phyloP scores from a whole-genome alignment of 2,797 vertebrate species.

The Bryconaethiops microstoma region DNA sequence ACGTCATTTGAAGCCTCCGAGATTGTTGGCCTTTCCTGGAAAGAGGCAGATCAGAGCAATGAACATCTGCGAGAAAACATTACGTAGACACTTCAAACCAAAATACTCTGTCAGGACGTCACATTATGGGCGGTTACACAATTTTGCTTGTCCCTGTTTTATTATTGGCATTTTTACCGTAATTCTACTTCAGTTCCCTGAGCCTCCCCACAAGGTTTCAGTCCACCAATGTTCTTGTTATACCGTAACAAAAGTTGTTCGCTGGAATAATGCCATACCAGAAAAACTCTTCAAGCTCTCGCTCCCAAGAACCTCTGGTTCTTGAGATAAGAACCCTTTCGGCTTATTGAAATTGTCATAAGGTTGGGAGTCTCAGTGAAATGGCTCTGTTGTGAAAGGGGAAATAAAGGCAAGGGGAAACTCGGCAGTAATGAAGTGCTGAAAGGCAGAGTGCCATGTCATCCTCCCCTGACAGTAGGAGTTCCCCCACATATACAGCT shows the following conservation, averaged over 20 bases:
- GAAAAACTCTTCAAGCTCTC: neutral
- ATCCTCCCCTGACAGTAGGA: slow-evolving; percentile 55
- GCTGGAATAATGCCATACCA: neutral
- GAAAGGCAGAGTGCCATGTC: slow-evolving; percentile 32
- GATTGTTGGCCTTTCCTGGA: slow-evolving; percentile 9
- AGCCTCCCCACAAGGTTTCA: neutral
- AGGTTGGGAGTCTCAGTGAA: neutral
- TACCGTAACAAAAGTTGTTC: neutral
- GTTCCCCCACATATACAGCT: slow-evolving; percentile 47
- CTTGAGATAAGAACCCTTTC: neutral
- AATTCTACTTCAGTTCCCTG: neutral
- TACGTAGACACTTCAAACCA: neutral
- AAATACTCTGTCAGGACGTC: neutral
- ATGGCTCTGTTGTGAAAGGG: neutral
- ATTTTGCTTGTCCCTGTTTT: neutral
- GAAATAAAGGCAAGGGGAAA: neutral
- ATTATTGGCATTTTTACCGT: neutral
- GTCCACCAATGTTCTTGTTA: neutral
- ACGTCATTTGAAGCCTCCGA: neutral
- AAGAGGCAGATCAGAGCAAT: neutral
- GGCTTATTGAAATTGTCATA: neutral
- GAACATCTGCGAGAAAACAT: slow-evolving; percentile 6
- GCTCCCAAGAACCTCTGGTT: neutral
- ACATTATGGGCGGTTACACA: neutral
- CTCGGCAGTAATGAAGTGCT: slow-evolving; percentile 13